Base-by-base conservation (phyloP, 2,113 vertebrate genomes). In the Diglossa brunneiventris region DNA sequence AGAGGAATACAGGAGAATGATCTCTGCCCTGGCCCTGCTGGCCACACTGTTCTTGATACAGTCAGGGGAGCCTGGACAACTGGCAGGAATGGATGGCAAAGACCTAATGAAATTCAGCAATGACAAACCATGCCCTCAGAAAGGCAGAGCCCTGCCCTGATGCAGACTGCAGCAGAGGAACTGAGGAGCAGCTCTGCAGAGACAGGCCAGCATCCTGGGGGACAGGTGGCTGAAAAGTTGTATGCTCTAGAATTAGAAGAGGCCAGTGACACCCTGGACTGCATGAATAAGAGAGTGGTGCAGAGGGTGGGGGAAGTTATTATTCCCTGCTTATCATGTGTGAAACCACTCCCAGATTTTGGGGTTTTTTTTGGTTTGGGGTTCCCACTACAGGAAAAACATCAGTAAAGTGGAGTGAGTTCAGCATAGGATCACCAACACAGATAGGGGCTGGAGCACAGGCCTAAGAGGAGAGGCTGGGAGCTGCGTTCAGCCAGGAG, bases 1-100 rank as follows among this genome's bases (percentile, higher is more conserved):
- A 15, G 68, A 37, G 6, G 1, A 67, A 31, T 26, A 10, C 23
- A 59, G 27, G 33, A 56, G 7, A 9, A 42, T 0, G 1, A 37
- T 74, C 23, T 24, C 37, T 66, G 15, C 8, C 8, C 10, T 58
- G 23, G 7, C 58, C 28, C 59, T 59, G 5, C 28, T 59, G 44
- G 23, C 33, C 23, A 24, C 19, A 8, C 7, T 46, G 21, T 24
- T 74, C 23, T n/a, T 59, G 44, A 21, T 74, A 24, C 19, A 27
- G 28, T 72, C 49, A 64, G 20, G 10, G 22, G n/a, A 75, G 15
- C 20, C 10, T 67, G 19, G 21, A 49, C 22, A 50, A 8, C 17
- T 61, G 41, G 11, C 26, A 31, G 30, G 30, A 69, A 17, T 13
- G 28, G 16, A 13, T 64, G 15, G 33, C 35, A 44, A 37, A 26